These are phyloP conservation scores for Tonatia bakeri DNA, from an alignment of 2,113 vertebrate species.

Conservation along the genomic window DNA sequence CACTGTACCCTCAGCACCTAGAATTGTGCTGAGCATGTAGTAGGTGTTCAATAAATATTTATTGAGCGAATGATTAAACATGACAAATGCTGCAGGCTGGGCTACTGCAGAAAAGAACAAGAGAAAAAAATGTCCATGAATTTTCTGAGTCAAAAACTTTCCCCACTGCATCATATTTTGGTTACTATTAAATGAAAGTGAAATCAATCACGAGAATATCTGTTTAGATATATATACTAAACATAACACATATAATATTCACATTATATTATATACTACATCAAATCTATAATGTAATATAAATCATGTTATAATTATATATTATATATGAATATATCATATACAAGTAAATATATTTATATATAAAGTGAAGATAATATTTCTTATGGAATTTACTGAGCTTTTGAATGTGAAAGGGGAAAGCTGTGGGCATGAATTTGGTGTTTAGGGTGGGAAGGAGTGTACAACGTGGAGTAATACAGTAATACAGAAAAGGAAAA, in stretches of 20 bases:
- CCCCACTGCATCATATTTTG: background rate
- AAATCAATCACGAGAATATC: background rate
- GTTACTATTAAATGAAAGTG: background rate
- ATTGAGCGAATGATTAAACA: background rate
- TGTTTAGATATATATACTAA: background rate
- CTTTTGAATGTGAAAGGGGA: background rate
- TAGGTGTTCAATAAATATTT: background rate
- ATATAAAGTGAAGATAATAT: background rate
- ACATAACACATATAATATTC: background rate
- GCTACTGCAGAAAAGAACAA: background rate
- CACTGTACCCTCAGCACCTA: background rate
- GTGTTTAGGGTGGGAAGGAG: background rate
- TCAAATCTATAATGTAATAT: background rate
- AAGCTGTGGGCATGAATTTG: background rate
- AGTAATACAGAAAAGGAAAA: background rate
- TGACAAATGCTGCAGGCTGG: background rate
- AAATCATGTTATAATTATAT: background rate
- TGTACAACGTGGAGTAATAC: background rate
- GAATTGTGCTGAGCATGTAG: background rate
- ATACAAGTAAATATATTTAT: background rate
- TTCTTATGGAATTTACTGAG: background rate
- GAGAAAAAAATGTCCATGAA: background rate
- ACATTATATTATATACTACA: background rate
- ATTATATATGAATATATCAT: background rate
- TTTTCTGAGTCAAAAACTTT: background rate